Conservation (phyloP, 2,113 vertebrate species). For the Panthera uncia region DNA sequence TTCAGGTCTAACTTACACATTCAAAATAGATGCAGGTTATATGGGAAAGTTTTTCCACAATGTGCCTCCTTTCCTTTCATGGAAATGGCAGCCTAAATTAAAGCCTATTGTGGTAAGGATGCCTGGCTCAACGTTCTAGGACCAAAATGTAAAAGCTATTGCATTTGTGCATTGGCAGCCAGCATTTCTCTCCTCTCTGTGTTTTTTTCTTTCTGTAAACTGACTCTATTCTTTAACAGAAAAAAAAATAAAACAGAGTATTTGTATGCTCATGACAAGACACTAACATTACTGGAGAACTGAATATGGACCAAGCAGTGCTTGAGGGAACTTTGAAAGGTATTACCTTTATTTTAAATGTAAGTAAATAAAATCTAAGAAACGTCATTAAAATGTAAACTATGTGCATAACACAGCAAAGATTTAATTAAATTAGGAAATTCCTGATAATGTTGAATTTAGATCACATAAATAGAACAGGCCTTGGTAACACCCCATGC, state of each 20-base stretch:
- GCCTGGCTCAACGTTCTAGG: neutral
- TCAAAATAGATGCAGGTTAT: conserved; percentile 43
- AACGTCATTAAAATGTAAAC: conserved; percentile 6
- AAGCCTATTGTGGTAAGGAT: neutral
- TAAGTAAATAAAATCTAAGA: conserved; percentile 44
- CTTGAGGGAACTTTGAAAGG: neutral
- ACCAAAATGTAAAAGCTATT: neutral
- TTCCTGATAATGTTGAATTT: neutral
- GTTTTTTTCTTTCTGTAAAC: neutral
- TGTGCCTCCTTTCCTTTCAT: neutral
- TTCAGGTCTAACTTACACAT: conserved; percentile 42
- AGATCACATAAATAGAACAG: neutral
- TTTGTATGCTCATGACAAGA: neutral
- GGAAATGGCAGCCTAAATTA: neutral
- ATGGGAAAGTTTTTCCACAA: conserved; percentile 39
- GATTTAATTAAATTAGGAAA: conserved; percentile 31
- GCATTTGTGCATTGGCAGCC: neutral
- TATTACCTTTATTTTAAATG: neutral
- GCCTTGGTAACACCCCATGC: neutral
- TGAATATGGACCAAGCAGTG: neutral
- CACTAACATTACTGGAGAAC: neutral
- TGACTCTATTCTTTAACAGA: neutral
- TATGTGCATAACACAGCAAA: neutral
- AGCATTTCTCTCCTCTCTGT: neutral
- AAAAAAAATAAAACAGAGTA: neutral